Evolutionary conservation across 2,797 vertebrate genomes (phyloP), one percentile per base, ranked within the genome.

Genomic region (Erpetoichthys calabaricus): DNA sequence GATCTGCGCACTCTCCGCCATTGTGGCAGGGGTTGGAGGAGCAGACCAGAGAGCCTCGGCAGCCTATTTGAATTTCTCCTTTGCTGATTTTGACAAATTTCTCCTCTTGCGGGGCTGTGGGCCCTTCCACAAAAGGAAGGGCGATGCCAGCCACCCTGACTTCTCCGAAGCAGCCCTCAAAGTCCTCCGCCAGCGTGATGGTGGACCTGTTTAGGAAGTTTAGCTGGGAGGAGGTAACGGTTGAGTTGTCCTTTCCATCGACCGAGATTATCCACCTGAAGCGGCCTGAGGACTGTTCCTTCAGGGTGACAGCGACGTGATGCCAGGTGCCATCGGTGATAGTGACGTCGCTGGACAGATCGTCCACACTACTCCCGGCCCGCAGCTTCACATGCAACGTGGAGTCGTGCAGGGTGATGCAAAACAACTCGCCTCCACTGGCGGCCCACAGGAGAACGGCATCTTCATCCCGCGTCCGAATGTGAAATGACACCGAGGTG

Each of bases 261-360:
- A 97, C 42, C 1, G 62, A 64, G 8, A 94, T 70, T 56, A 63
- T 68, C 95, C 94, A 99, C 4, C 72, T 78, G 5, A 89, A 88
- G 0, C 63, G 59, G 0, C 51, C 3, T 0, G 71, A 69, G 0
- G 10, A 55, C 0, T 84, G 80, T 45, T 82, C 75, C 0, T 82
- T 80, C 87, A 85, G 88, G 60, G 73, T 62, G 62, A 94, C 56
- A 1, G 74, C 66, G 44, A 97, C 47, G 0, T 58, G 76, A 68
- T 99, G 94, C 95, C 95, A 99, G 2, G 72, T 71, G 2, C 94
- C 94, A 0, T 97, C 91, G 0, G 91, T 71, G 1, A 98, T 61
- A 0, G 59, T 7, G 52, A 70, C 56, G 2, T 73, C 63, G 42
- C 85, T 84, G 4, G 71, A 75, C 4, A 86, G 75, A 0, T 85